phyloP scores from a whole-genome alignment of 2,888 invertebrate species.

The Chironomus tentans region DNA sequence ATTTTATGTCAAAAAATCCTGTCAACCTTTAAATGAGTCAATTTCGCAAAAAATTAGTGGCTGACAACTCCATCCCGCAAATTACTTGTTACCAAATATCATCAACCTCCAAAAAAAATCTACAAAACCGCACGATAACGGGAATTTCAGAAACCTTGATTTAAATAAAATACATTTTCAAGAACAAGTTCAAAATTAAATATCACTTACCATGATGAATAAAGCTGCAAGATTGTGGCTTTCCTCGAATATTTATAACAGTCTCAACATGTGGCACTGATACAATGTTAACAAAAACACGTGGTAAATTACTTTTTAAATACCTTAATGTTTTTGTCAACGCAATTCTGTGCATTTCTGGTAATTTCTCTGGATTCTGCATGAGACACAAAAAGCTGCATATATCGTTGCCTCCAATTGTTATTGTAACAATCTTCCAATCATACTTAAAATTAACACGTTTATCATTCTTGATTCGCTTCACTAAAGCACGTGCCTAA shows the following conservation, averaged over 20 bases:
- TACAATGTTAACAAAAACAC: slow-evolving; percentile 46
- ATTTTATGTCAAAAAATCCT: too few species aligned
- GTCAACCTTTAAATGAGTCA: too few species aligned
- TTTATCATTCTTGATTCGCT: slow-evolving; percentile 43
- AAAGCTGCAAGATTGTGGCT: slow-evolving; percentile 30
- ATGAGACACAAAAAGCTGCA: slow-evolving; percentile 44
- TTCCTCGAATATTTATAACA: slow-evolving; percentile 30
- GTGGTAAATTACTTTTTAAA: slow-evolving; percentile 46
- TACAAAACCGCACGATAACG: too few species aligned
- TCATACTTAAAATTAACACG: slow-evolving; percentile 43
- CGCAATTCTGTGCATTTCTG: slow-evolving; percentile 41
- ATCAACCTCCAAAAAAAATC: too few species aligned
- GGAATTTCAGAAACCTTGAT: not conserved
- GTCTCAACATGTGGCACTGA: slow-evolving; percentile 37
- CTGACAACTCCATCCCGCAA: too few species aligned
- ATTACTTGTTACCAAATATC: too few species aligned
- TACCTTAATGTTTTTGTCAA: slow-evolving; percentile 42
- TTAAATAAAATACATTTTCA: not conserved
- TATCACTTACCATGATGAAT: slow-evolving; percentile 29
- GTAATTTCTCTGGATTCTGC: slow-evolving; percentile 36
- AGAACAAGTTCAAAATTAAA: not conserved
- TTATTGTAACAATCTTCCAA: slow-evolving; percentile 60
- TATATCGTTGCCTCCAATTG: slow-evolving; percentile 48
- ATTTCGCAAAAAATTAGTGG: too few species aligned
- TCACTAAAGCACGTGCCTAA: slow-evolving; percentile 41